Evolutionary conservation across 2,888 invertebrate genomes (phyloP), one percentile per base, ranked within the genome.

Genomic region (Tanypteryx hageni): DNA sequence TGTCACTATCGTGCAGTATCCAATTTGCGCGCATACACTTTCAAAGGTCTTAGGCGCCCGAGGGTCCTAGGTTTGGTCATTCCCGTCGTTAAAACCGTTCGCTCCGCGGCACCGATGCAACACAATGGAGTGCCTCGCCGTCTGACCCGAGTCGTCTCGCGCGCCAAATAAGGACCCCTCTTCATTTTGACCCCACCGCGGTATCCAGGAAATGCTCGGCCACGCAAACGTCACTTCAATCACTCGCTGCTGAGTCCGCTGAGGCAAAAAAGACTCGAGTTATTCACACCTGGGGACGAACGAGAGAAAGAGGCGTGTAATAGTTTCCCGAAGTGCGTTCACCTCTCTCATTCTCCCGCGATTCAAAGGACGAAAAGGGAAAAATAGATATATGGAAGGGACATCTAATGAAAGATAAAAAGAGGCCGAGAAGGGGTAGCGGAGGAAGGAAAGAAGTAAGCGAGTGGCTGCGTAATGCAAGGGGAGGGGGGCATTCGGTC

Each of bases 201-300:
- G 56, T 57, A 56, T 83, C 44, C 89, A 89, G 44, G 64, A 64
- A 89, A 89, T 89, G 86, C 59, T 61, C 86, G 76, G 64, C 64
- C 44, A 44, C 64, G 89, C 89, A 68, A 22, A 89, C 64, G 89
- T n/a, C 83, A 83, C 89, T 64, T 64, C 68, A 58, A 64, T 89
- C 64, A 44, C 59, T 61, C 89, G 64, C 31, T 14, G 89, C 64
- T 89, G 64, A 59, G 89, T 64, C 89, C 31, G 22, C 86, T 44
- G 31, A 14, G n/a, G 57, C 57, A 68, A 89, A 89, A 89, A 89
- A 64, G 89, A 89, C 7, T 22, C 10, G 68, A 89, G 44, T 89
- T 89, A 89, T 89, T 89, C 89, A 89, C 89, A 89, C 89, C 89
- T 61, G 44, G 64, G 18, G 83, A 83, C 7, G 83, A 56, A 68